phyloP scores from a whole-genome alignment of 2,113 vertebrate species.

The Pandion haliaetus region DNA sequence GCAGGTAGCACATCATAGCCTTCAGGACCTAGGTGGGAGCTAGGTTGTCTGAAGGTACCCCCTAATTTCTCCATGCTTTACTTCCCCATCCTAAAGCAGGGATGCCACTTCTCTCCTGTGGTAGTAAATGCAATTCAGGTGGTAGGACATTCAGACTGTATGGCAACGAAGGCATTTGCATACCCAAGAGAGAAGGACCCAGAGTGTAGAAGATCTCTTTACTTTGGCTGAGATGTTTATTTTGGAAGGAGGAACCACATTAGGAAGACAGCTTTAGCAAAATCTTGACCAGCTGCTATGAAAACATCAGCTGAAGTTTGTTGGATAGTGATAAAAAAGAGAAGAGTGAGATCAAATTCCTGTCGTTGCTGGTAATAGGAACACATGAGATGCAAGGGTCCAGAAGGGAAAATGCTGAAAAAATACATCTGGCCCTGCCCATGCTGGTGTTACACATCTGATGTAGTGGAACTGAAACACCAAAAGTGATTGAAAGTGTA shows the following conservation, averaged over 20 bases:
- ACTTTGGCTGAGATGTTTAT: background rate
- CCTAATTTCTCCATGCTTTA: background rate
- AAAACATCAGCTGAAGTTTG: background rate
- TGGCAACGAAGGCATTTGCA: background rate
- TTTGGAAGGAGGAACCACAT: background rate
- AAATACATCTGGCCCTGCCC: background rate
- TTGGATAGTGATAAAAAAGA: background rate
- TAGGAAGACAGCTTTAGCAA: background rate
- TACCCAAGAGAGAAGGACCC: background rate
- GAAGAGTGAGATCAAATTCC: background rate
- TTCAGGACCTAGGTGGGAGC: background rate
- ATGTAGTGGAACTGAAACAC: slow-evolving; percentile 30
- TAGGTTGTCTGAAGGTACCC: background rate
- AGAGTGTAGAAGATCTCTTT: background rate
- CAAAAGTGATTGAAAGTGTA: slow-evolving; percentile 10
- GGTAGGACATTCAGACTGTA: background rate
- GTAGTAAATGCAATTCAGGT: background rate
- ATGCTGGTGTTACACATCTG: background rate
- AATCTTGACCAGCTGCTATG: background rate
- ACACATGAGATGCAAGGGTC: accelerated
- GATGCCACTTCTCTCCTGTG: background rate
- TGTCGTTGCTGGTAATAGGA: background rate
- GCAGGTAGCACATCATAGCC: background rate
- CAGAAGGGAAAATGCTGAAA: background rate
- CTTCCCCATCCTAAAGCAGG: background rate